phyloP scores from a whole-genome alignment of 2,113 vertebrate species.

The Bubo blakistoni region DNA sequence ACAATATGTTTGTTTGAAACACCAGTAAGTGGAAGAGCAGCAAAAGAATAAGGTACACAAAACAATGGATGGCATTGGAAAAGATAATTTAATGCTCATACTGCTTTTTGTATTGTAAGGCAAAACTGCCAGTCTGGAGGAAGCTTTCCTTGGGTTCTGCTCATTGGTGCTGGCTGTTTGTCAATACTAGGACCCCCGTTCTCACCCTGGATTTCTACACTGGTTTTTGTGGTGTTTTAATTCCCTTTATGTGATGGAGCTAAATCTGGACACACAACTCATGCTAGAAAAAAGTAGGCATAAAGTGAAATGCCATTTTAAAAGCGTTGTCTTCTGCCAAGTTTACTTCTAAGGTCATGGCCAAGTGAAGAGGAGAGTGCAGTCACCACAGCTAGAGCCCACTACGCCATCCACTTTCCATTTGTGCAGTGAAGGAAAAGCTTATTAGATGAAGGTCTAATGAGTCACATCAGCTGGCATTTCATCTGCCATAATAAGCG shows the following conservation, averaged over 20 bases:
- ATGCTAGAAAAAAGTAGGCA: not conserved
- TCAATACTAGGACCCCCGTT: not conserved
- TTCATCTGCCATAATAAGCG: not conserved
- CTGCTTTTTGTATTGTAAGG: not conserved
- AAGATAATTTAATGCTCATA: not conserved
- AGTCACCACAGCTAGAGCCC: not conserved
- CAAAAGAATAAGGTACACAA: not conserved
- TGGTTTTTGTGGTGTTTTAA: not conserved
- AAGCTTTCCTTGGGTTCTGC: not conserved
- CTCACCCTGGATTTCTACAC: not conserved
- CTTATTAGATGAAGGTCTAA: not conserved
- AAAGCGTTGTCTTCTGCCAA: not conserved
- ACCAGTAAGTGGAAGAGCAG: not conserved
- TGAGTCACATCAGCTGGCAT: not conserved
- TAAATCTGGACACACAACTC: not conserved
- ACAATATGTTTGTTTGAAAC: not conserved
- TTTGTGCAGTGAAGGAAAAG: not conserved
- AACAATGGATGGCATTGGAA: not conserved
- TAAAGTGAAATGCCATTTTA: not conserved
- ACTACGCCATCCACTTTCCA: not conserved
- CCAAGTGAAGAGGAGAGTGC: not conserved
- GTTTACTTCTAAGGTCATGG: not conserved
- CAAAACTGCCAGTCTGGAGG: not conserved
- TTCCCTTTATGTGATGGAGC: not conserved
- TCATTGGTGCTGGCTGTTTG: not conserved